These are phyloP conservation scores for Epizoanthus illoricatus DNA, from an alignment of 92 coral and sea anemone genomes.

Conservation along the genomic window DNA sequence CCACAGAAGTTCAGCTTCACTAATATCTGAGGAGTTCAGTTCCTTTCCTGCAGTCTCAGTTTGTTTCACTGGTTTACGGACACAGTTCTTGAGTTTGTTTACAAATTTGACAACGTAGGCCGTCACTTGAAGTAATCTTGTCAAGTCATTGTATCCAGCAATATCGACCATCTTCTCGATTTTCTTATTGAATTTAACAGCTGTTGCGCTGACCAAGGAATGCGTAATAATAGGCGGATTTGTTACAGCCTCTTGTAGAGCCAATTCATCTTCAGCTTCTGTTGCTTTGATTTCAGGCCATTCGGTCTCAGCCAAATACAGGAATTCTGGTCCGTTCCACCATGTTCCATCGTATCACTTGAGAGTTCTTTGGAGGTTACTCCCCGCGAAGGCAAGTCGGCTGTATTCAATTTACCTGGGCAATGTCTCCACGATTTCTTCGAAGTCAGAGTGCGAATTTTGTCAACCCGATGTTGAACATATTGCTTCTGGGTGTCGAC, in stretches of 20 bases:
- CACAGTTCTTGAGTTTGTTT: conserved; percentile 37
- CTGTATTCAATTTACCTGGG: conserved; percentile 52
- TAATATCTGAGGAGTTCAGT: conserved; percentile 38
- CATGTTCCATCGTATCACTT: too few relatives aligned
- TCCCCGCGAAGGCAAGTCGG: conserved; percentile 63
- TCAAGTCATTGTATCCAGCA: conserved; percentile 50
- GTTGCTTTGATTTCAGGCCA: conserved; percentile 51
- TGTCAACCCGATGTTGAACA: conserved; percentile 44
- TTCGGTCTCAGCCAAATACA: conserved; percentile 24
- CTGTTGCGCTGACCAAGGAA: conserved; percentile 37
- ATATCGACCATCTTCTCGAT: conserved; percentile 46
- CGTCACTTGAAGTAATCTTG: conserved; percentile 57
- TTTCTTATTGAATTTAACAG: neutral
- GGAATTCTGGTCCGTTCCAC: too few relatives aligned
- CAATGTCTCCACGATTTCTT: conserved; percentile 47
- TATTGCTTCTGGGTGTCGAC: too few relatives aligned
- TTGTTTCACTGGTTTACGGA: neutral
- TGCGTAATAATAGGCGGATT: conserved; percentile 46
- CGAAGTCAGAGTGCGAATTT: conserved; percentile 42
- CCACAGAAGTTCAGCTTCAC: conserved; percentile 51
- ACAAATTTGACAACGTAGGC: conserved; percentile 51
- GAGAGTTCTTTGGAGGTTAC: too few relatives aligned
- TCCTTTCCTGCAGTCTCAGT: neutral
- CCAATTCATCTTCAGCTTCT: conserved; percentile 34
- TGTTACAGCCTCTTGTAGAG: conserved; percentile 40